Evolutionary conservation across 2,888 invertebrate species (phyloP).

Genomic region (Cephonodes hylas): DNA sequence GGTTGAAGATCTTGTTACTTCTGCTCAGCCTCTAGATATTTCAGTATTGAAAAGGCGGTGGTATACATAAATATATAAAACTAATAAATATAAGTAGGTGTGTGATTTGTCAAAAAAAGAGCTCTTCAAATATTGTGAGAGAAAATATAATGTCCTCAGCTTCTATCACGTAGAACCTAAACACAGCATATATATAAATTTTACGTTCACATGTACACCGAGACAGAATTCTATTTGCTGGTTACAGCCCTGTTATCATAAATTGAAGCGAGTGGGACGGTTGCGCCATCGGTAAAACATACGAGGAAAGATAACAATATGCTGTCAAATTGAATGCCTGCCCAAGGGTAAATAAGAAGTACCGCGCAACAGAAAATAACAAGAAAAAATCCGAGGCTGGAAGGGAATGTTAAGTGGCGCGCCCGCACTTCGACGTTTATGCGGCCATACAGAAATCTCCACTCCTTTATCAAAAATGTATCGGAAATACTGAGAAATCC

Average conservation of each 20-base stretch:
- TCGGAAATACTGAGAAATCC: background rate
- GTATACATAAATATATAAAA: too few species aligned
- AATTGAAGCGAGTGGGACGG: background rate
- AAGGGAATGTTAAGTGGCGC: background rate
- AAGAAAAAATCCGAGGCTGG: background rate
- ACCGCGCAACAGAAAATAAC: background rate
- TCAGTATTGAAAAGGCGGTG: too few species aligned
- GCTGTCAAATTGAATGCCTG: conserved; percentile 6
- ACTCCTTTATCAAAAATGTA: background rate
- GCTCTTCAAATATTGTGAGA: too few species aligned
- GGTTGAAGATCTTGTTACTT: too few species aligned
- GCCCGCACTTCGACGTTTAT: background rate
- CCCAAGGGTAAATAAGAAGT: conserved; percentile 4
- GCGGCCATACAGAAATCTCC: background rate
- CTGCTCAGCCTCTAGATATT: too few species aligned
- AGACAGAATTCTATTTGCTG: too few species aligned
- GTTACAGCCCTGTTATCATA: background rate
- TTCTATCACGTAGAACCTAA: too few species aligned
- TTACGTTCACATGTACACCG: too few species aligned
- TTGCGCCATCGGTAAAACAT: conserved; percentile 1
- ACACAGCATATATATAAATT: too few species aligned
- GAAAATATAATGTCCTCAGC: too few species aligned
- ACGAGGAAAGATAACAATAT: conserved; percentile 1
- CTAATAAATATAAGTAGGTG: too few species aligned
- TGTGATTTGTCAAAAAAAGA: too few species aligned